Base-by-base conservation (phyloP, 1,140 invertebrate genomes). In the Geopemphigus sp. region DNA sequence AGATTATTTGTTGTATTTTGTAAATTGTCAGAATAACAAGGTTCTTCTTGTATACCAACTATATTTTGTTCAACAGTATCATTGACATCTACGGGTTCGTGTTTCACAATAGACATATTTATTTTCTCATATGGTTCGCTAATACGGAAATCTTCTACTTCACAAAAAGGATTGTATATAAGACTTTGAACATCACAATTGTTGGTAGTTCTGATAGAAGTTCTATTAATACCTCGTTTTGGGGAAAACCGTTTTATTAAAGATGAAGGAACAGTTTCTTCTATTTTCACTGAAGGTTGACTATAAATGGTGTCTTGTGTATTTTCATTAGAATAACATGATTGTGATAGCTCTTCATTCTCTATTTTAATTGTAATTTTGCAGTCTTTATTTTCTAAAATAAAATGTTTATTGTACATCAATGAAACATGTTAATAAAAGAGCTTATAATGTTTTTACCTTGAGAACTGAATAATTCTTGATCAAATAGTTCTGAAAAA, bases 401-500 rank as follows among this genome's bases (percentile, higher is more conserved):
- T 24, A 24, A 39, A 5, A 72, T 19, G 19, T 29, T 22, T 29
- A 29, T 29, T 22, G n/a, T 32, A 5, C 0, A 4, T 39, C 8
- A 32, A 29, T 32, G 29, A 29, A 54, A 19, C 24, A 26, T 68
- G 50, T 17, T 50, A 26, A 45, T 39, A 45, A 50, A 17, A 50
- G 26, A 22, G 19, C 3, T n/a, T 68, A 4, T 45, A 47, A 24
- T 6, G 24, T 50, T n/a, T 50, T 50, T 78, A 78, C 74, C 74
- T 47, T 78, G 12, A 61, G 57, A 61, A 29, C 57, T 78, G 50
- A 78, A 78, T 47, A 78, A 8, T 63, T 78, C 74, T 63, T 63
- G 57, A 63, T 78, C 74, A 78, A 78, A 78, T 47, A 78, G 57
- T 29, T 78, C 57, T 78, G 74, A 78, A 63, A 78, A 78, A 47